Base-by-base conservation (phyloP, 2,888 invertebrate species). In the Sinodicranocentrus sp. region DNA sequence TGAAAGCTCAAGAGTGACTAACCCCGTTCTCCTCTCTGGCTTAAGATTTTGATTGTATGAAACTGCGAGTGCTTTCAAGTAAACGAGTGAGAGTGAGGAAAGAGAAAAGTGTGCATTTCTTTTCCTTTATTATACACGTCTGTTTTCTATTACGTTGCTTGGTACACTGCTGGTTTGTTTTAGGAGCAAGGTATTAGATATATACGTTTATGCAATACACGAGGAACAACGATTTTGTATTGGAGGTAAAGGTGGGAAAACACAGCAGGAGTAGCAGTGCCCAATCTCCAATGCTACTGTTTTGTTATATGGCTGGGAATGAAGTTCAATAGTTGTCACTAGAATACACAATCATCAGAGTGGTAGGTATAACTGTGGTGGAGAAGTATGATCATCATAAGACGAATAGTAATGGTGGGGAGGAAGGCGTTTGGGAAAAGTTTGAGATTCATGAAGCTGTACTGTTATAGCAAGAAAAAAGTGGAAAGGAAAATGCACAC, bases 1-100 rank as follows among this genome's bases (percentile, higher is more conserved):
- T 80, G 80, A 80, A 80, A 80, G 80, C 80, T 80, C 80, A 80
- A 65, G 72, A 80, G 80, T 80, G 80, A 80, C 80, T 80, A 80
- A 80, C 80, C 72, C 80, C 65, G 80, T 72, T 80, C 72, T 80
- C 80, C 33, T 43, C 52, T 17, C 72, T 65, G 65, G 72, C 72
- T 80, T 80, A 80, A 65, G 72, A 80, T 80, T 80, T 80, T 80
- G 72, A 65, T 72, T 77, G 67, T 54, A 48, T 59, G 57, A 39
- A 43, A 59, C 57, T 25, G 48, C 2, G 48, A 48, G 48, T n/a
- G n/a, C 48, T 48, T 26, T 44, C 25, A 26, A 23, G 43, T 44
- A 44, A 25, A 39, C 39, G 68, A 48, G 25, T 33, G 28, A 59
- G 25, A 59, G 23, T 59, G 43, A 23, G 19, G 17, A 26, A 52